phyloP scores from a whole-genome alignment of 2,797 vertebrate genomes.

The Carcharodon carcharias region DNA sequence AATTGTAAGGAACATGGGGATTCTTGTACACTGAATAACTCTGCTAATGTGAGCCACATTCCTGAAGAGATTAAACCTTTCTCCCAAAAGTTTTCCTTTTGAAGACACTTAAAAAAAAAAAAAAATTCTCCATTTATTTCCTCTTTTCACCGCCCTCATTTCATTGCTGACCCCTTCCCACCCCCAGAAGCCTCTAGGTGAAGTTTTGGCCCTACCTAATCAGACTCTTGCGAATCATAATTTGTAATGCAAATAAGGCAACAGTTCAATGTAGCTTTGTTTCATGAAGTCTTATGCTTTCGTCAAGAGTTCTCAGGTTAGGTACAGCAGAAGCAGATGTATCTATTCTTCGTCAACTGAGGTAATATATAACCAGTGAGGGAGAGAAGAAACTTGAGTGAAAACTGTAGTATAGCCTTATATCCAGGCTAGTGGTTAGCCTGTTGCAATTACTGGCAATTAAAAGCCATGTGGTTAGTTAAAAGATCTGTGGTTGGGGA shows the following conservation, averaged over 20 bases:
- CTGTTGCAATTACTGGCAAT: not conserved
- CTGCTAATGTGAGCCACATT: constrained; percentile 12
- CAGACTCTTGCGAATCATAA: not conserved
- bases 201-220: not conserved
- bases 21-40: constrained; percentile 1
- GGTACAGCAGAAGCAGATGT: not conserved
- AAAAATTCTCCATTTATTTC: not conserved
- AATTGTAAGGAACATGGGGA: constrained; percentile 23
- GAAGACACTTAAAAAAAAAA: not conserved
- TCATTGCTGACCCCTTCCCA: not conserved
- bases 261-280: not conserved
- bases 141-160: not conserved
- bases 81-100: not conserved
- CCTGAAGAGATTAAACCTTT: constrained; percentile 6
- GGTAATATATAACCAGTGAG: not conserved
- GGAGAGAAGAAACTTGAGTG: not conserved
- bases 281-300: not conserved
- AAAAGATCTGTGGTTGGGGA: not conserved
- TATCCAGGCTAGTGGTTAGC: too few relatives aligned
- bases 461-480: not conserved
- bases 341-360: not conserved
- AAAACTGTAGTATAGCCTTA: not conserved
- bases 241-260: not conserved
- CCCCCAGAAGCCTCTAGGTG: not conserved
- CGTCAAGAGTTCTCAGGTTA: not conserved